Base-by-base conservation (phyloP, 2,797 vertebrate genomes). In the Anguilla marmorata region DNA sequence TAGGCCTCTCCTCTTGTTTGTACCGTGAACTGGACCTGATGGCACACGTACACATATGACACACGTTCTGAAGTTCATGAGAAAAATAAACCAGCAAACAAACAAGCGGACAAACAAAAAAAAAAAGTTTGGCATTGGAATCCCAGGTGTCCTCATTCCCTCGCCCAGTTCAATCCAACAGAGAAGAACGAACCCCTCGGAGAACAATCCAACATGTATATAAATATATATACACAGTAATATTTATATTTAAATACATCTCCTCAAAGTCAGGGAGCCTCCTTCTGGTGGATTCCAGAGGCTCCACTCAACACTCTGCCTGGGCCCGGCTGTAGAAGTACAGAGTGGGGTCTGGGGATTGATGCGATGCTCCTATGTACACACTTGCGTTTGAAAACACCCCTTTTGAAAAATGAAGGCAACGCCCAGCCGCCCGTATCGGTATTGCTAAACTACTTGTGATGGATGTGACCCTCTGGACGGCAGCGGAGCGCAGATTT, bases 11-110 rank as follows among this genome's bases (percentile, higher is more conserved):
- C 79, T 92, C 91, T 93, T 30, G 37, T 27, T 93, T 91, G 90
- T 91, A 92, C 89, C 90, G 90, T 93, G 93, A 91, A 90, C 48
- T 86, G 33, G 91, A 91, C 91, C 69, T 58, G 66, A 85, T 89
- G 79, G 54, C 37, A 85, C 37, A 86, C 45, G 72, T 48, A 87
- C 69, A 56, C 85, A 56, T 11, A 27, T 63, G 27, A 84, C 82
- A 54, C 69, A 84, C 12, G 66, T 72, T 84, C 27, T 33, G 58
- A 87, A 69, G 48, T 48, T 27, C 11, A 88, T 41, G 63, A 91
- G 89, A 92, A 89, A 85, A 87, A 88, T 87, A 90, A 87, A 87
- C 90, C 60, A 84, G 89, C n/a, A 72, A 60, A 9, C 84, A 63
- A 83, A 84, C 88, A 79, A 85, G 69, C 89, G 85, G 24, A 63